Evolutionary conservation across 2,797 vertebrate species (phyloP).

Genomic region (Naso thynnoides): DNA sequence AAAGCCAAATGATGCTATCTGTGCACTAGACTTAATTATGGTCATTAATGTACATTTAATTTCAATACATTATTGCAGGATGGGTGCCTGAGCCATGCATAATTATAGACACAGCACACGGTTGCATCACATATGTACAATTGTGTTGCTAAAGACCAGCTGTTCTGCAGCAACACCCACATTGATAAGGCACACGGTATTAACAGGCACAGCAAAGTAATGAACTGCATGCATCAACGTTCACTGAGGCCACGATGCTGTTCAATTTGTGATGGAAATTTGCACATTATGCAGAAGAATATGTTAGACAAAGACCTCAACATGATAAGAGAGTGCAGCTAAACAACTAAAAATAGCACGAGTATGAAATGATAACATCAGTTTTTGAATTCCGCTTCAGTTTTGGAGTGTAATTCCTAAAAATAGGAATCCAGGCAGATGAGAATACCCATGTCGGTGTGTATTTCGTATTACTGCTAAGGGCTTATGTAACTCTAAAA

Average conservation of each 20-base stretch:
- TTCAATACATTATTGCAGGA: constrained; percentile 50
- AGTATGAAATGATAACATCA: constrained; percentile 7
- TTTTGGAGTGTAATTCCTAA: constrained; percentile 54
- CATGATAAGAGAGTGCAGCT: constrained; percentile 5
- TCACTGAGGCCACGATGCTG: constrained; percentile 26
- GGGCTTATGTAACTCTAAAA: constrained; percentile 84
- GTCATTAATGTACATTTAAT: constrained; percentile 52
- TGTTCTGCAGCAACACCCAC: constrained; percentile 69
- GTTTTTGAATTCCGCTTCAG: constrained; percentile 28
- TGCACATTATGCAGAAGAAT: constrained; percentile 18
- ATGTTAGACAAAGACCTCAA: constrained; percentile 1
- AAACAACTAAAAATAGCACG: constrained; percentile 40
- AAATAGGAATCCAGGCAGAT: constrained; percentile 72
- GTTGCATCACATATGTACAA: constrained; percentile 55
- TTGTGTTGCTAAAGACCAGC: constrained; percentile 63
- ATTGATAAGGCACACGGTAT: constrained; percentile 38
- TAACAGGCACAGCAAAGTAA: constrained; percentile 42
- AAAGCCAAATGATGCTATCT: constrained; percentile 26
- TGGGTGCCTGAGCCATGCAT: constrained; percentile 29
- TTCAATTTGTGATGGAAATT: constrained; percentile 10
- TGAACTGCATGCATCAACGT: constrained; percentile 34
- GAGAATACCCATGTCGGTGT: constrained; percentile 69
- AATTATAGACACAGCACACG: constrained; percentile 52
- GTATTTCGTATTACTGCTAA: constrained; percentile 74
- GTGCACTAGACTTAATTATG: constrained; percentile 41